Evolutionary conservation across 2,888 invertebrate species (phyloP).

Genomic region (Aelia acuminata): DNA sequence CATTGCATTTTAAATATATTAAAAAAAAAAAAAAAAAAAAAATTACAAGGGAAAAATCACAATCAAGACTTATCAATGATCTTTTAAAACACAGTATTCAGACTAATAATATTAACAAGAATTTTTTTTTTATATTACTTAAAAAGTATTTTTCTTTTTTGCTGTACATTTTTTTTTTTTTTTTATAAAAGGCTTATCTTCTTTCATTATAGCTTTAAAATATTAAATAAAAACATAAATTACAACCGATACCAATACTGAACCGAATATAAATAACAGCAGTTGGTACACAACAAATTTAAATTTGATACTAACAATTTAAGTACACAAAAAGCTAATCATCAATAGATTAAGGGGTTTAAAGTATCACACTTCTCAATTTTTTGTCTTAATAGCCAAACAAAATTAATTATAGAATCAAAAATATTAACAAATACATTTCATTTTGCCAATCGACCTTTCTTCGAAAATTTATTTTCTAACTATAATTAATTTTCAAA

Average conservation of each 20-base stretch:
- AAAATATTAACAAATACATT: background rate
- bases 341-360: background rate
- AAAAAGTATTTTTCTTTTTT: background rate
- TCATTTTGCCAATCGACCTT: background rate
- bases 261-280: background rate
- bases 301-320: background rate
- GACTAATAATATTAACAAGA: background rate
- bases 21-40: background rate
- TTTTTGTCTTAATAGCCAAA: background rate
- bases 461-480: background rate
- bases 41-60: too few relatives aligned
- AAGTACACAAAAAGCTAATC: conserved; percentile 7
- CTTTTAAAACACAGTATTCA: background rate
- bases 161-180: too few relatives aligned
- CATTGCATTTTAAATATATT: background rate
- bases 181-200: background rate
- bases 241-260: conserved; percentile 24
- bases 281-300: background rate
- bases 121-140: background rate
- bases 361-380: background rate
- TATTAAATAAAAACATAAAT: background rate
- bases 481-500: conserved; percentile 11
- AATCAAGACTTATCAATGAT: background rate
- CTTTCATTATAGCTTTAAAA: background rate
- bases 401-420: background rate